Evolutionary conservation across 2,797 vertebrate species (phyloP).

Genomic region (Eospalax fontanierii): DNA sequence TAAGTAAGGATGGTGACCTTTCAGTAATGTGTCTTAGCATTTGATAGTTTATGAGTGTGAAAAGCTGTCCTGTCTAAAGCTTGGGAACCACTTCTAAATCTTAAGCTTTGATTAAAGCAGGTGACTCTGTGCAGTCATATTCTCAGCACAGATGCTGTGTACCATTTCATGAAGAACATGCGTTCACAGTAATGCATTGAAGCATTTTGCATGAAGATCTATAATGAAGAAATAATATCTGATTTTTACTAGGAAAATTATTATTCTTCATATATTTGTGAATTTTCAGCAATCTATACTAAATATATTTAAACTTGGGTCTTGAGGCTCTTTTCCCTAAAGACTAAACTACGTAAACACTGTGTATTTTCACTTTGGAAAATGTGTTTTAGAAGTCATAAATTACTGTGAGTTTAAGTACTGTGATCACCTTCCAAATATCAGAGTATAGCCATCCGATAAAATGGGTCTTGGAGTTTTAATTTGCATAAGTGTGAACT

Average conservation of each 20-base stretch:
- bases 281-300: conserved; percentile 56
- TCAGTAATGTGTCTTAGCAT: background rate
- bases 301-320: conserved; percentile 66
- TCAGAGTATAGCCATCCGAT: conserved; percentile 78
- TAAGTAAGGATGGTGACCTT: background rate
- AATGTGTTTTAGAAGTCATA: conserved; percentile 73
- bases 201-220: conserved; percentile 25
- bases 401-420: conserved; percentile 75
- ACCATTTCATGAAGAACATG: conserved; percentile 28
- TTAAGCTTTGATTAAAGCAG: background rate
- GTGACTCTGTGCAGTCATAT: background rate
- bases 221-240: conserved; percentile 66
- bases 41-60: background rate
- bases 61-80: background rate
- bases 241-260: conserved; percentile 60
- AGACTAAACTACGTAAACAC: conserved; percentile 54
- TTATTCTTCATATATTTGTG: conserved; percentile 44
- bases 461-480: conserved; percentile 79
- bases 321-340: conserved; percentile 19
- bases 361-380: conserved; percentile 76
- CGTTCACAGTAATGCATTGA: background rate
- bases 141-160: background rate
- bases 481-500: conserved; percentile 76
- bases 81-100: background rate
- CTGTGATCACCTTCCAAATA: conserved; percentile 72